phyloP scores from a whole-genome alignment of 2,113 vertebrate genomes.

The Anolis carolinensis region DNA sequence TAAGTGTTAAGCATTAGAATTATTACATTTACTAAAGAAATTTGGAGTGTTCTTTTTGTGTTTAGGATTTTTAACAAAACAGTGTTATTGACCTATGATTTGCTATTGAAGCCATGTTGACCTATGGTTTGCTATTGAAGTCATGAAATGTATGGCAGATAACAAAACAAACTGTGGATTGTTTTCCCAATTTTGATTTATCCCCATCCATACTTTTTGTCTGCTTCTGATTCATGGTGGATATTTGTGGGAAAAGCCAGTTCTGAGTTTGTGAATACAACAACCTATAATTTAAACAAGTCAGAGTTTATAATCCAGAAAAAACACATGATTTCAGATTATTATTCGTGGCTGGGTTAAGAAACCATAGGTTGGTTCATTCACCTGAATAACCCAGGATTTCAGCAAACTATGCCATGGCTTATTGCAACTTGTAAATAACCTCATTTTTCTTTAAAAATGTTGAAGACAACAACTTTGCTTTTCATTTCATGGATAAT shows the following conservation, averaged over 20 bases:
- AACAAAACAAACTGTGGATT: too few relatives aligned
- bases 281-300: not conserved
- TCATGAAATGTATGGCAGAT: too few relatives aligned
- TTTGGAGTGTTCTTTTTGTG: not conserved
- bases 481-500: not conserved
- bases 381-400: not conserved
- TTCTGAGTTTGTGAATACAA: not conserved
- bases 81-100: too few relatives aligned
- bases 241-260: too few relatives aligned
- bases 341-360: not conserved
- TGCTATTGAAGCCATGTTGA: too few relatives aligned
- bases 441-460: not conserved
- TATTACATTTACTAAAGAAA: not conserved
- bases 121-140: too few relatives aligned
- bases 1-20: not conserved
- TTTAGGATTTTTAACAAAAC: not conserved
- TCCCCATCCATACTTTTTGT: too few relatives aligned
- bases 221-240: too few relatives aligned
- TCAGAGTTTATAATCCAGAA: not conserved
- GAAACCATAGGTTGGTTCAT: not conserved
- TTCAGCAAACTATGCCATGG: not conserved
- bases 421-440: too few relatives aligned
- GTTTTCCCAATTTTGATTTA: too few relatives aligned
- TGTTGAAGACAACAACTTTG: not conserved
- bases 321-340: not conserved